phyloP scores from a whole-genome alignment of 2,888 invertebrate genomes.

The Pycnomerus fuliginosus region DNA sequence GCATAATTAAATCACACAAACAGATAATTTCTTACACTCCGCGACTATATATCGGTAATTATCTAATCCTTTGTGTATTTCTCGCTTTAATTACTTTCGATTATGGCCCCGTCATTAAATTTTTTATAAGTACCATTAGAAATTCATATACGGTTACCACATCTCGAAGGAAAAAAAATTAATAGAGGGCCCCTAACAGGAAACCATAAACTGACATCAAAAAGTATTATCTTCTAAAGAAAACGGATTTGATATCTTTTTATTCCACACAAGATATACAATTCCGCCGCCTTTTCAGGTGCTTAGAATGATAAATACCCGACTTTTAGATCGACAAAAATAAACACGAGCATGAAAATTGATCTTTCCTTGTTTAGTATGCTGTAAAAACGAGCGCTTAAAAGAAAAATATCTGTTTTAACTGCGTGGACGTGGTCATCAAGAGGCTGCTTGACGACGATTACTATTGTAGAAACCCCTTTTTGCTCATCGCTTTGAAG shows the following conservation, averaged over 20 bases:
- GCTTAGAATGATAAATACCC: conserved; percentile 9
- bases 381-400: no score
- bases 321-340: conserved; percentile 10
- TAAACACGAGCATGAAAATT: conserved; percentile 16
- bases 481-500: no score
- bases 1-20: no score
- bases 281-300: conserved; percentile 1
- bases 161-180: conserved; percentile 14
- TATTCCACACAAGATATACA: conserved; percentile 9
- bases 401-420: no score
- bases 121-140: conserved; percentile 11
- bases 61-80: conserved; percentile 5
- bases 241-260: conserved; percentile 18
- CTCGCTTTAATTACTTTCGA: conserved; percentile 13
- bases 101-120: conserved; percentile 5
- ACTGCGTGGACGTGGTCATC: no score
- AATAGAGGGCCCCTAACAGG: conserved; percentile 17
- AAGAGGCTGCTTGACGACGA: no score
- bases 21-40: conserved; percentile 10
- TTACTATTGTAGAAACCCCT: no score
- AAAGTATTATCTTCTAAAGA: conserved; percentile 12
- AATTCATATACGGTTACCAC: conserved; percentile 13
- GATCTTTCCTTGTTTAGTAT: no score
- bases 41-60: conserved; percentile 9
- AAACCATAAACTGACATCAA: conserved; percentile 22